Base-by-base conservation (phyloP, 2,797 vertebrate genomes). In the Ataeniobius toweri region DNA sequence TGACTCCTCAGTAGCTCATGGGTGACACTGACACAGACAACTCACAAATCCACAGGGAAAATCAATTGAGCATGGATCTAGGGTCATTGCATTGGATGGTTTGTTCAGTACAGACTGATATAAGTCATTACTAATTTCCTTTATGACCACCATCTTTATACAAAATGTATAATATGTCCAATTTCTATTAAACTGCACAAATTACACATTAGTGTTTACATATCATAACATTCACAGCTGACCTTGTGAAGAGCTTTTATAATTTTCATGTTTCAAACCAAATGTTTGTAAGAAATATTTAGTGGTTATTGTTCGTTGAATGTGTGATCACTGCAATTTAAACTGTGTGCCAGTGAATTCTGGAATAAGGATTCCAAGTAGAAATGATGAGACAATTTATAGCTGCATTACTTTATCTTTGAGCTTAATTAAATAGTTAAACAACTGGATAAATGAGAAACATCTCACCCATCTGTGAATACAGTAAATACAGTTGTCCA, bases 391-490 rank as follows among this genome's bases (percentile, higher is more conserved):
- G 67, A 79, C 18, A 51, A 39, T 83, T 80, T 61, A 68, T 58
- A 67, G 56, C 77, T 65, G 75, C 13, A 6, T 75, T 74, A 58
- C 67, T 73, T 77, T 70, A 70, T 83, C 79, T 86, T 76, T 85
- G 53, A 81, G 72, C 46, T 72, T 80, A 70, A 90, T 85, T 71
- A 81, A 80, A 83, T 80, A 81, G 83, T 90, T 89, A 84, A 59
- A 75, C 78, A 83, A 83, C 79, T 83, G 74, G 72, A 79, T 89
- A 84, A 83, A 81, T 87, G 51, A 82, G 75, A 82, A 79, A 70
- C 82, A 80, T 51, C 50, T 36, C 22, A 72, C 80, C 81, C 77
- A 79, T 55, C 74, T 84, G 85, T 82, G 36, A 84, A 14, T 46
- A 7, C 3, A 46, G n/a, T 81, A 76, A 83, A 79, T 83, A 53